Percentiles rank a stretch among this genome's conserved stretches.
Conservation (phyloP, 2,888 invertebrate genomes). For the Scaptomyza flava region DNA sequence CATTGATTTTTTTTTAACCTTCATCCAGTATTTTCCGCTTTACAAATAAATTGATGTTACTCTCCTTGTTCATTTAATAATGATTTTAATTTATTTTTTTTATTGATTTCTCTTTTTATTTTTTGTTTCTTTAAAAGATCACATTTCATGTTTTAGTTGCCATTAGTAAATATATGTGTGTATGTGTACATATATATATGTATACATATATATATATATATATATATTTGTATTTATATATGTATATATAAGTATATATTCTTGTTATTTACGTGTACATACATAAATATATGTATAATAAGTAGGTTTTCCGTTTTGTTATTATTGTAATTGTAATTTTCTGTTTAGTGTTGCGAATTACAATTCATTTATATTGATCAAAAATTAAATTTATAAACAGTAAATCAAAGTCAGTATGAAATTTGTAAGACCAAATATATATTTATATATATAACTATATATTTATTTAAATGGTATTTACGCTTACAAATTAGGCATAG, state of each 20-base stretch:
- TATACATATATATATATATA: constrained; percentile 32
- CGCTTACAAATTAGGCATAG: constrained; percentile 64
- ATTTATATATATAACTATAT: constrained; percentile 16
- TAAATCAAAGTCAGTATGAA: constrained; percentile 48
- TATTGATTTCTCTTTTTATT: constrained; percentile 54
- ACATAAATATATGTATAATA: constrained; percentile 72
- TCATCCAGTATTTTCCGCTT: constrained; percentile 57
- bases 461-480: constrained; percentile 24
- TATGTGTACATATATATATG: constrained; percentile 34
- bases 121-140: constrained; percentile 82
- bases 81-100: constrained; percentile 39
- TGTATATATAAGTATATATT: constrained; percentile 60
- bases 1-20: constrained; percentile 34
- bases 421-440: constrained; percentile 34
- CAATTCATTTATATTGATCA: constrained; percentile 38
- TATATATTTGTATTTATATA: constrained; percentile 44
- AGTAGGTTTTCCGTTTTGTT: constrained; percentile 50
- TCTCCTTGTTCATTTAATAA: constrained; percentile 29
- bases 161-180: constrained; percentile 75
- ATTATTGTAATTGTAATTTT: constrained; percentile 58
- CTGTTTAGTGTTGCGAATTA: constrained; percentile 40
- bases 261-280: constrained; percentile 64
- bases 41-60: constrained; percentile 57
- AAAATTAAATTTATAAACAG: constrained; percentile 58
- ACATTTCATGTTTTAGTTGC: constrained; percentile 83